A percentile compares a stretch with the other conserved stretches of the same genome.
These are phyloP conservation scores for Fukomys damarensis DNA, from an alignment of 2,113 vertebrate genomes.

Conservation along the genomic window DNA sequence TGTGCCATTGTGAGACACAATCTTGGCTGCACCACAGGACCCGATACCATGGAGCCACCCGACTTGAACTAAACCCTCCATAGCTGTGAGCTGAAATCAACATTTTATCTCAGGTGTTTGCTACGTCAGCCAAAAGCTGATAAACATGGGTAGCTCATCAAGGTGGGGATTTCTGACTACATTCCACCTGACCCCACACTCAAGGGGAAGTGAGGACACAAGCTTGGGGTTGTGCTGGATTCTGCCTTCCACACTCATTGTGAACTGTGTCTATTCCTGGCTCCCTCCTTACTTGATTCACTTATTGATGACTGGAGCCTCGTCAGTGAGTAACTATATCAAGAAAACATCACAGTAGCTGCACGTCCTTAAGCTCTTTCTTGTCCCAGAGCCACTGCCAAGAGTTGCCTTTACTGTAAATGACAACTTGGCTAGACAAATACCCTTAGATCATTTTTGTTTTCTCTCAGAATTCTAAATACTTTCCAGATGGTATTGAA, in stretches of 20 bases:
- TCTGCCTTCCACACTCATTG: background rate
- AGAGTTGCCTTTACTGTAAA: background rate
- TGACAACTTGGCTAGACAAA: background rate
- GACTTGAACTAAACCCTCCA: background rate
- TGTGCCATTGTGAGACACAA: no score
- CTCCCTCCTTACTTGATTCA: background rate
- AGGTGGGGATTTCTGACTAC: background rate
- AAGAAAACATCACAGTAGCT: background rate
- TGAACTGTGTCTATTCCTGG: background rate
- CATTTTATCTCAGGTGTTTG: background rate
- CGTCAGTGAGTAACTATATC: background rate
- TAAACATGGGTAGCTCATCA: background rate
- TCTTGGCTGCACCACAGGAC: background rate
- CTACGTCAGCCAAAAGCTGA: background rate
- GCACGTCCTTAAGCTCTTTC: background rate
- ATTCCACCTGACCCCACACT: background rate
- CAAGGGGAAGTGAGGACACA: background rate
- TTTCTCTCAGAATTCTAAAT: conserved; percentile 31
- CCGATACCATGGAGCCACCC: background rate
- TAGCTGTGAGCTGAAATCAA: background rate
- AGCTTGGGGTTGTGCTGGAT: background rate
- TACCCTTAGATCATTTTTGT: conserved; percentile 22
- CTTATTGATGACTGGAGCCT: background rate
- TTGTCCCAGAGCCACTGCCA: background rate
- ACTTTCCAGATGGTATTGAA: conserved; percentile 21